Evolutionary conservation across 2,888 invertebrate species (phyloP), one percentile per base, ranked within the genome.

Genomic region (Timandra comae): DNA sequence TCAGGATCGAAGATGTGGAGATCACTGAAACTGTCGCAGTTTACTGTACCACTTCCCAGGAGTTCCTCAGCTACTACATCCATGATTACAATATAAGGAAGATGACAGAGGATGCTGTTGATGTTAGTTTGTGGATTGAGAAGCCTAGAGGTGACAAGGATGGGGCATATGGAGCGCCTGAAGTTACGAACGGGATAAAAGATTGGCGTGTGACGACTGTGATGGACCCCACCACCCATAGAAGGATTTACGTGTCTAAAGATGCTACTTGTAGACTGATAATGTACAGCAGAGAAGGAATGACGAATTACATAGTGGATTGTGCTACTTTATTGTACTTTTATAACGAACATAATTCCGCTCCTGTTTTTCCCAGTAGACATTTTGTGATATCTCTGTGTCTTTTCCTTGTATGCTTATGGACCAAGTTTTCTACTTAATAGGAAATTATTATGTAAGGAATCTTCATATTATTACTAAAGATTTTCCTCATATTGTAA

Each of bases 271-370:
- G 84, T 29, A 67, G 63, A 34, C 49, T 85, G 1, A 58, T 84
- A 6, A 79, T 84, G 78, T 79, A 75, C 43, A 82, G 58, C 11
- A 69, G 82, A 27, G 82, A 82, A 31, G 79, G 59, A 3, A 71
- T 63, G 49, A 63, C 72, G 0, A 84, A 78, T 50, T 84, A 81
- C 42, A 61, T 57, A 39, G 71, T 77, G 33, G 62, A 75, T 26
- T 85, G 84, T 60, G 71, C 68, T 37, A 66, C 66, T 44, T 49
- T 82, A 35, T 48, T 85, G 13, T 82, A 69, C 37, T 80, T 66
- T 40, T 44, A 82, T 6, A 85, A 85, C 39, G 64, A 69, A 28
- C 69, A 62, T 22, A 63, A 62, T 51, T 67, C 49, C 46, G 57
- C 55, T 41, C 52, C 54, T n/a, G 5, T 22, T 3, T 22, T 22